phyloP scores from a whole-genome alignment of 2,113 vertebrate species.

The Planiliza haematocheilus region DNA sequence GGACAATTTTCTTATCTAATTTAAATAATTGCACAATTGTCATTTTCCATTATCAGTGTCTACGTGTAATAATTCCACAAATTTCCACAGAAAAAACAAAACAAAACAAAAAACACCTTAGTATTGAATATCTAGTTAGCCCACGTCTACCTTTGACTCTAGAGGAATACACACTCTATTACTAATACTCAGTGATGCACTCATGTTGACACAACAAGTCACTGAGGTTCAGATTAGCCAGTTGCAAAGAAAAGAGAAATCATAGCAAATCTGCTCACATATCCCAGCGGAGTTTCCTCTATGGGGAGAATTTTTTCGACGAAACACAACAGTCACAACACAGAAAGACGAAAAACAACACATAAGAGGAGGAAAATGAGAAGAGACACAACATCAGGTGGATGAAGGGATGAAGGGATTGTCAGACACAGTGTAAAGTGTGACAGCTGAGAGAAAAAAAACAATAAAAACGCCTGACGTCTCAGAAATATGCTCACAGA shows the following conservation, averaged over 20 bases:
- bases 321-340: constrained; percentile 76
- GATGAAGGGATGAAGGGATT: constrained; percentile 61
- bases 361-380: constrained; percentile 74
- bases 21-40: constrained; percentile 16
- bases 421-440: constrained; percentile 63
- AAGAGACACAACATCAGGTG: constrained; percentile 78
- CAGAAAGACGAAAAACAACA: constrained; percentile 73
- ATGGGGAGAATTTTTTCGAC: constrained; percentile 80
- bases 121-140: constrained; percentile 31
- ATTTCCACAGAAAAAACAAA: constrained; percentile 10
- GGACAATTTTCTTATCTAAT: background rate
- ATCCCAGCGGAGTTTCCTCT: constrained; percentile 99
- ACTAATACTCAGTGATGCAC: constrained; percentile 46
- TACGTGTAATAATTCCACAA: constrained; percentile 16
- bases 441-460: constrained; percentile 64
- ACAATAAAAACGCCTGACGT: constrained; percentile 33
- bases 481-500: background rate
- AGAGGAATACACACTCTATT: constrained; percentile 34
- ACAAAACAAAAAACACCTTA: constrained; percentile 10
- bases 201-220: constrained; percentile 41
- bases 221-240: constrained; percentile 69
- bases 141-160: constrained; percentile 21
- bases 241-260: constrained; percentile 76
- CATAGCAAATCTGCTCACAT: constrained; percentile 92
- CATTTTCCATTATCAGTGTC: constrained; percentile 57